Percentiles rank a stretch among this genome's conserved stretches.
Evolutionary conservation across 1,140 invertebrate species (phyloP).

Genomic region (Papilio dardanus): DNA sequence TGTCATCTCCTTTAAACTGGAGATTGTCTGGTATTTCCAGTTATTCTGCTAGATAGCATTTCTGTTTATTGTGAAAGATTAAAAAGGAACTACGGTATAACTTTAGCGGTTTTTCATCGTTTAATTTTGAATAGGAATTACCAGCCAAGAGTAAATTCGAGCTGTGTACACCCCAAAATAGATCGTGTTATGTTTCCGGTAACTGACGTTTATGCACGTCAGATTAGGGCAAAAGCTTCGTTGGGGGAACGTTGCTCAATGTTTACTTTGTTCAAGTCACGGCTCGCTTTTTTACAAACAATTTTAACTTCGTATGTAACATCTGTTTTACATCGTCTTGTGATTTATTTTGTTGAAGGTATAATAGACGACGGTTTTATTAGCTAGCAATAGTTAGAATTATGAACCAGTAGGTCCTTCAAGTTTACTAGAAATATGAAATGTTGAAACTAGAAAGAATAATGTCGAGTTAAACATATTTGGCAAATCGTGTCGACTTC

Average conservation of each 20-base stretch:
- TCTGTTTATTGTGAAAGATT: neutral
- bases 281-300: neutral
- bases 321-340: neutral
- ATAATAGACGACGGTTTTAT: neutral
- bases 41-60: neutral
- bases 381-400: neutral
- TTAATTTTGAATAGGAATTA: neutral
- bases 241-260: constrained; percentile 34
- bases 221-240: constrained; percentile 43
- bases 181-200: constrained; percentile 29
- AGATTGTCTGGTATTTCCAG: neutral
- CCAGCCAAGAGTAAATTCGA: neutral
- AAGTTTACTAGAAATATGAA: neutral
- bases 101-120: neutral
- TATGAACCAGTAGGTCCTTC: neutral
- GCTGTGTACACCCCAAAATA: constrained; percentile 10
- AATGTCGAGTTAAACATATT: neutral
- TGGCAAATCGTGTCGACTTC: neutral
- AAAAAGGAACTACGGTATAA: neutral
- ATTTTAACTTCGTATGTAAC: neutral
- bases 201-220: constrained; percentile 20
- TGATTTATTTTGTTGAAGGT: neutral
- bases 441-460: neutral
- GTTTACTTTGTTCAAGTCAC: constrained; percentile 37
- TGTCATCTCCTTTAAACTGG: neutral